phyloP scores from a whole-genome alignment of 53 echinoderm and acorn worm species.

The Holothuria scabra region DNA sequence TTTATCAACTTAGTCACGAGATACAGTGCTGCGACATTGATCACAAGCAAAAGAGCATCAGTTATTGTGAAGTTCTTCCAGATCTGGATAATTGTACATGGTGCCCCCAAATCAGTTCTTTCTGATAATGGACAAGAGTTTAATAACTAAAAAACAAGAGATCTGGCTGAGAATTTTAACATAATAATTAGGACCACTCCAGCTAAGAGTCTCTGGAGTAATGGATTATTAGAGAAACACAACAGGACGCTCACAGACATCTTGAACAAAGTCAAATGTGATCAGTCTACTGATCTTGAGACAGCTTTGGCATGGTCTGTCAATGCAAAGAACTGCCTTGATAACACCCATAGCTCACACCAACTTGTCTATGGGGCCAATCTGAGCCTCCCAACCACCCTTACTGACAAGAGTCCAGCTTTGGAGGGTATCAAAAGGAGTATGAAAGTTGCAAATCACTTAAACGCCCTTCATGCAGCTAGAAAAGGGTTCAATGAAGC shows the following conservation, averaged over 20 bases:
- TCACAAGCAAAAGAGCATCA: slow-evolving; percentile 44
- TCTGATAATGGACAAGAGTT: slow-evolving; percentile 47
- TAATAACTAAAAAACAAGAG: slow-evolving; percentile 29
- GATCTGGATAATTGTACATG: slow-evolving; percentile 56
- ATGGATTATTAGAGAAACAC: slow-evolving; percentile 58
- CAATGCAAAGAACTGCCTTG: slow-evolving; percentile 62
- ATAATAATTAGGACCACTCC: slow-evolving; percentile 48
- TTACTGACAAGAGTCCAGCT: slow-evolving; percentile 45
- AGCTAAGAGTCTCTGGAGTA: slow-evolving; percentile 60
- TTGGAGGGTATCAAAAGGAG: slow-evolving; percentile 42
- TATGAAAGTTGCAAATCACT: slow-evolving; percentile 42
- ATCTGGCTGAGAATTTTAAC: slow-evolving; percentile 52
- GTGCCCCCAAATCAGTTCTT: slow-evolving; percentile 45
- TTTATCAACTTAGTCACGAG: slow-evolving; percentile 52
- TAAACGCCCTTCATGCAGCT: slow-evolving; percentile 57
- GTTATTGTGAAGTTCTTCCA: slow-evolving; percentile 49
- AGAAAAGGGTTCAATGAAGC: slow-evolving; percentile 47
- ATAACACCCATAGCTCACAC: slow-evolving; percentile 52
- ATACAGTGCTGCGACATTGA: slow-evolving; percentile 45
- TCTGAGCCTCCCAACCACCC: slow-evolving; percentile 48
- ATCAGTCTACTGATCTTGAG: slow-evolving; percentile 32
- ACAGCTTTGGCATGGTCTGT: slow-evolving; percentile 62
- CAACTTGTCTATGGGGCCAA: slow-evolving; percentile 46
- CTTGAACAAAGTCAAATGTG: not conserved
- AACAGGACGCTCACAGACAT: slow-evolving; percentile 56